Evolutionary conservation across 2,113 vertebrate genomes (phyloP).

Genomic region (Setophaga petechia): DNA sequence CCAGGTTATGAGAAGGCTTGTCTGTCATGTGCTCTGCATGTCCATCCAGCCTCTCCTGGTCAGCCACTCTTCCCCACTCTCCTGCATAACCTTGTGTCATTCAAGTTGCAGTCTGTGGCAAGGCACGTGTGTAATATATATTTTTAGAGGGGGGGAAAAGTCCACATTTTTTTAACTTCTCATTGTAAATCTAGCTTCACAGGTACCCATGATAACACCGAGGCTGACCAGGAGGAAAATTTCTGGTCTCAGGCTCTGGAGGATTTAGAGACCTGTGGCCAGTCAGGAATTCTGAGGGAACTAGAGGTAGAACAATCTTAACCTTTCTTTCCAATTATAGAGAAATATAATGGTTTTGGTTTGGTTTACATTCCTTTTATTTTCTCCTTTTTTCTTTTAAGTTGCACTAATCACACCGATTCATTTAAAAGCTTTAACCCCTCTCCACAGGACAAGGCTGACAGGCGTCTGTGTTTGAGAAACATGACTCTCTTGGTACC

Average conservation of each 20-base stretch:
- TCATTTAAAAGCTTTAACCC: slow-evolving; percentile 85
- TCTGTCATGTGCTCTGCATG: slow-evolving; percentile 20
- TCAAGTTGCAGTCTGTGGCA: slow-evolving; percentile 16
- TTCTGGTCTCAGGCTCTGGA: slow-evolving; percentile 99
- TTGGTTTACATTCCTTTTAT: slow-evolving; percentile 70
- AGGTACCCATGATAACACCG: slow-evolving; percentile 84
- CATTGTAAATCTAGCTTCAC: slow-evolving; percentile 80
- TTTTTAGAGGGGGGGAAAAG: background rate
- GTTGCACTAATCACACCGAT: slow-evolving; percentile 75
- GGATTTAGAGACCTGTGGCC: slow-evolving; percentile 97
- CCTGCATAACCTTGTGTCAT: background rate
- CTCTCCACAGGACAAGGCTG: slow-evolving; percentile 89
- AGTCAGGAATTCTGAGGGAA: slow-evolving; percentile 96
- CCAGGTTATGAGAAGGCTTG: slow-evolving; percentile 20
- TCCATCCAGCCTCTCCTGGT: background rate
- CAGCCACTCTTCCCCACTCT: background rate
- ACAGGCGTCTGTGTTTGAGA: slow-evolving; percentile 90
- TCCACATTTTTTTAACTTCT: slow-evolving; percentile 40
- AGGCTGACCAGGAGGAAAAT: slow-evolving; percentile 96
- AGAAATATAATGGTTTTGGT: slow-evolving; percentile 59
- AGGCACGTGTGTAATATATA: slow-evolving; percentile 21
- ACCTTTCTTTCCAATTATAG: slow-evolving; percentile 53
- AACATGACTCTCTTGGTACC: slow-evolving; percentile 90
- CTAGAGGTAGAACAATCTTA: slow-evolving; percentile 87
- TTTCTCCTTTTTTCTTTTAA: slow-evolving; percentile 58